These are phyloP conservation scores for Eristalis tenax DNA, from an alignment of 2,888 invertebrate species.

Conservation along the genomic window DNA sequence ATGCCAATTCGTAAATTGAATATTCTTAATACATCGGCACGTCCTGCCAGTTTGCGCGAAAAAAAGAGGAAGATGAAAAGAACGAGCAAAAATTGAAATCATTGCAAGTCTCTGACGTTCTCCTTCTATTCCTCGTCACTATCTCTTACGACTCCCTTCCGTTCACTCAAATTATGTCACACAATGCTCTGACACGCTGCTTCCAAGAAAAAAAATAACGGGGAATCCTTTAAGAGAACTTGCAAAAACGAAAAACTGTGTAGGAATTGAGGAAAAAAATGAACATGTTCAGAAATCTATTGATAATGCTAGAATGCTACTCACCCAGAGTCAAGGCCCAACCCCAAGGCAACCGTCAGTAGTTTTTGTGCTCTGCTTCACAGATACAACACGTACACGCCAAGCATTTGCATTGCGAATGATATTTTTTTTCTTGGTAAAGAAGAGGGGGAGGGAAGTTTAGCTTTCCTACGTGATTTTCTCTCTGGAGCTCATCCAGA, in stretches of 20 bases:
- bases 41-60: constrained; percentile 54
- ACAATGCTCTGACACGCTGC: constrained; percentile 57
- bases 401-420: constrained; percentile 56
- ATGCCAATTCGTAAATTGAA: constrained; percentile 66
- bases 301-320: constrained; percentile 68
- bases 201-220: constrained; percentile 8
- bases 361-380: background rate
- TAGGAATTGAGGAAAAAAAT: constrained; percentile 4
- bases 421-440: background rate
- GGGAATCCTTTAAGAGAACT: constrained; percentile 29
- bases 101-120: constrained; percentile 57
- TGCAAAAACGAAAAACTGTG: constrained; percentile 33
- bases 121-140: background rate
- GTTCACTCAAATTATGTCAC: constrained; percentile 65
- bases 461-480: constrained; percentile 55
- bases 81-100: constrained; percentile 47
- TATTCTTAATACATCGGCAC: constrained; percentile 62
- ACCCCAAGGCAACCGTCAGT: background rate
- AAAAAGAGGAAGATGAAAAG: background rate
- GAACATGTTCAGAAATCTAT: constrained; percentile 49
- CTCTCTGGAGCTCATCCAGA: constrained; percentile 49
- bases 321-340: constrained; percentile 31
- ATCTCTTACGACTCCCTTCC: constrained; percentile 19
- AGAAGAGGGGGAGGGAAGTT: background rate
- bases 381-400: constrained; percentile 22